phyloP scores from a whole-genome alignment of 1,140 invertebrate species.

The Saccostrea echinata region DNA sequence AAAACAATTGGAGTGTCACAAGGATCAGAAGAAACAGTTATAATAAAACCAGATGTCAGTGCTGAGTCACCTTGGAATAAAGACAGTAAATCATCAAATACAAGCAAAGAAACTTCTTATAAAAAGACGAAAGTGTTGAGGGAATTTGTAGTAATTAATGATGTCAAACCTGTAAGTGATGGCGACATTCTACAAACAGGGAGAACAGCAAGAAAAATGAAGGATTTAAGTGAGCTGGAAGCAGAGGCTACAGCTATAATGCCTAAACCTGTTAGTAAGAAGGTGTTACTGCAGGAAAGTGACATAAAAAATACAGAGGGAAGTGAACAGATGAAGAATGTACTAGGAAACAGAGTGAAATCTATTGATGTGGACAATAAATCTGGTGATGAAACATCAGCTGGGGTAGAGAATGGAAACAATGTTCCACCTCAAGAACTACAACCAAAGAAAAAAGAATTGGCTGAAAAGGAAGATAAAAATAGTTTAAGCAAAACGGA shows the following conservation, averaged over 20 bases:
- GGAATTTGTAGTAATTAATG: constrained; percentile 11
- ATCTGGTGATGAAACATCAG: not conserved
- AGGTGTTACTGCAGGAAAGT: not conserved
- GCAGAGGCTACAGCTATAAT: not conserved
- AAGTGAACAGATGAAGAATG: not conserved
- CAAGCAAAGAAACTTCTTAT: not conserved
- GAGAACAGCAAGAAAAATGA: not conserved
- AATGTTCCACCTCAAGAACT: not conserved
- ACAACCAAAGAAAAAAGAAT: not conserved
- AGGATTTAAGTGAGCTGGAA: not conserved
- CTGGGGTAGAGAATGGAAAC: not conserved
- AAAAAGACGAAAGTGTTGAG: constrained; percentile 7
- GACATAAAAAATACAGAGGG: not conserved
- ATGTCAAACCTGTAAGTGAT: not conserved
- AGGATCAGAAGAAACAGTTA: not conserved
- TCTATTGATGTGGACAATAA: not conserved
- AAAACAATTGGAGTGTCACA: not conserved
- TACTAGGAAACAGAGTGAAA: not conserved
- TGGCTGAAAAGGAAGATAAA: not conserved
- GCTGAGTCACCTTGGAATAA: not conserved
- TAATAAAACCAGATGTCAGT: constrained; percentile 27
- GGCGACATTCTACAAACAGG: not conserved
- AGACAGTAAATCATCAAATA: not conserved
- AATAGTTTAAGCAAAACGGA: not conserved
- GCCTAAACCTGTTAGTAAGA: not conserved